Conservation (phyloP, 1,140 invertebrate genomes). For the Scylla paramamosain region DNA sequence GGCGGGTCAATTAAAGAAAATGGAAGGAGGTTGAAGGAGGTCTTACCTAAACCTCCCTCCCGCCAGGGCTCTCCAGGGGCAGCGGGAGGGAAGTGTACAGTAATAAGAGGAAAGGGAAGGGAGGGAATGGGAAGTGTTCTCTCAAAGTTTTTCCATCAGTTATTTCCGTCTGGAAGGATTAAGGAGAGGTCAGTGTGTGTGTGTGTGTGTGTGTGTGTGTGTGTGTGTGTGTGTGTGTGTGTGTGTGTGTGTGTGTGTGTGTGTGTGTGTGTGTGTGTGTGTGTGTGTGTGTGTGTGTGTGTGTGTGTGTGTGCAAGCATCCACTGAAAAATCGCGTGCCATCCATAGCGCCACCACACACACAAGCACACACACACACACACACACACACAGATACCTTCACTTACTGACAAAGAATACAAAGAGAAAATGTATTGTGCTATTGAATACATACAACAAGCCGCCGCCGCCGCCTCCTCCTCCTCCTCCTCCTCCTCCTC, state of each 20-base stretch:
- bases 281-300: neutral
- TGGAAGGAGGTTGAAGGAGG: conserved; percentile 1
- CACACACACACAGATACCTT: no score
- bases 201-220: neutral
- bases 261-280: neutral
- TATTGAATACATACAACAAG: no score
- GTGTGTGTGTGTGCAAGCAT: neutral
- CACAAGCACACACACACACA: no score
- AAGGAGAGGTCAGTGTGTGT: neutral
- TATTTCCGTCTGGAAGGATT: neutral
- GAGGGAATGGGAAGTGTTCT: neutral
- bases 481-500: no score
- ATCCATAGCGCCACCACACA: no score
- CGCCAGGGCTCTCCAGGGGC: no score
- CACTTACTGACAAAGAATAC: no score
- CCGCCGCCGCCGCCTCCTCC: no score
- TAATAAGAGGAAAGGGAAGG: neutral
- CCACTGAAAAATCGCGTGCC: no score
- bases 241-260: neutral
- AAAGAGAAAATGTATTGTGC: no score
- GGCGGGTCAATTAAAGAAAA: conserved; percentile 51
- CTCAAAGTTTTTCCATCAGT: neutral
- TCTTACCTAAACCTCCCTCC: neutral
- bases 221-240: neutral
- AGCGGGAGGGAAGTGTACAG: neutral